Conservation (phyloP, 2,888 invertebrate species). For the Tortrix viridana region DNA sequence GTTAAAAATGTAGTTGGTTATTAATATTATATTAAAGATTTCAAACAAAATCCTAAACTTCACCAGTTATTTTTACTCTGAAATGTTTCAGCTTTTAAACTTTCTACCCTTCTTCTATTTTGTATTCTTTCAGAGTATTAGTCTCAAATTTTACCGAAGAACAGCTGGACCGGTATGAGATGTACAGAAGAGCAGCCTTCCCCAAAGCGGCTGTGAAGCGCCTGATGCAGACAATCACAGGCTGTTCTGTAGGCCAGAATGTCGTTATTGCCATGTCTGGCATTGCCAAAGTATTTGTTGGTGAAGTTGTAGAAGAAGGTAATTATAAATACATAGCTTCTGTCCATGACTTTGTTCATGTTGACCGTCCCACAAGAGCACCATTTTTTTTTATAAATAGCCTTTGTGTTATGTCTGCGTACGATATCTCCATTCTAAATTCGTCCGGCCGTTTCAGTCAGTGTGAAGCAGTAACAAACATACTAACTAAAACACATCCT, state of each 20-base stretch:
- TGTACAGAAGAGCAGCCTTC: slow-evolving; percentile 98
- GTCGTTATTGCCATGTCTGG: slow-evolving; percentile 99
- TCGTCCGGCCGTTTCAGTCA: too few species aligned
- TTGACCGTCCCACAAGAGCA: too few species aligned
- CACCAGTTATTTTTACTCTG: too few species aligned
- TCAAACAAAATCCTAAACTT: too few species aligned
- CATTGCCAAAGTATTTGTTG: slow-evolving; percentile 99
- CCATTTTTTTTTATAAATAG: neutral
- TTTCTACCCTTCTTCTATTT: neutral
- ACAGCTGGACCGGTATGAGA: slow-evolving; percentile 98
- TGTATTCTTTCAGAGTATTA: slow-evolving; percentile 89
- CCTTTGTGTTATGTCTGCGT: too few species aligned
- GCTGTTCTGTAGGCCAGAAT: slow-evolving; percentile 98
- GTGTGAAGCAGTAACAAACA: too few species aligned
- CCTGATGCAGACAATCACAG: slow-evolving; percentile 99
- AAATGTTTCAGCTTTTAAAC: neutral
- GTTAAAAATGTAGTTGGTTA: too few species aligned
- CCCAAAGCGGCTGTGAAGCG: slow-evolving; percentile 99
- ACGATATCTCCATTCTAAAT: too few species aligned
- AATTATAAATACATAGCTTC: too few species aligned
- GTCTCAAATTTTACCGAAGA: slow-evolving; percentile 99
- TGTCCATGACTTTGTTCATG: too few species aligned
- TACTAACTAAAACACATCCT: too few species aligned
- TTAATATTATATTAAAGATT: too few species aligned
- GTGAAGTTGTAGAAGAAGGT: slow-evolving; percentile 99